These are phyloP conservation scores for Bos javanicus DNA, from an alignment of 2,113 vertebrate genomes.

Conservation along the genomic window DNA sequence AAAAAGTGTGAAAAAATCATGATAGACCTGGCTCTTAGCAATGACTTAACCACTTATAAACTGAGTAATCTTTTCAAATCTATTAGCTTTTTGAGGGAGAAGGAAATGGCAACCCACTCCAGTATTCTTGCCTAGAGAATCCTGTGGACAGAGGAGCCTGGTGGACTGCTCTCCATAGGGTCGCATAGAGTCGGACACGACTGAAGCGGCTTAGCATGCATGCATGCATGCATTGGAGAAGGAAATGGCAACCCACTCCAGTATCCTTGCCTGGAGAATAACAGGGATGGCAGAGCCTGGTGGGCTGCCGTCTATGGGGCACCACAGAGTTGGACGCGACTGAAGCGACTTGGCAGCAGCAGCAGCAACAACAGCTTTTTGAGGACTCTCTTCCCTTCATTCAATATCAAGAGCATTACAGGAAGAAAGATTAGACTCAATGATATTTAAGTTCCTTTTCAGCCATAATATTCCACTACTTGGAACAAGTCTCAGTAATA, in stretches of 20 bases:
- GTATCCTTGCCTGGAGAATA: background rate
- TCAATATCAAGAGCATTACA: background rate
- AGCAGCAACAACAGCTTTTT: background rate
- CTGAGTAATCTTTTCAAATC: background rate
- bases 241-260: background rate
- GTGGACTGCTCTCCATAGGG: background rate
- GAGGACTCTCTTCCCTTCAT: background rate
- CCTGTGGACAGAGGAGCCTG: background rate
- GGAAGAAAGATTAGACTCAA: background rate
- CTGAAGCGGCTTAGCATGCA: background rate
- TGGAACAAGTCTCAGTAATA: background rate
- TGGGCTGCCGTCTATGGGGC: background rate
- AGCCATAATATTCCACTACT: background rate
- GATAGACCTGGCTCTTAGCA: background rate
- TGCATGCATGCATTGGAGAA: background rate
- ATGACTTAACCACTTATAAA: background rate
- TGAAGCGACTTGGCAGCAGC: background rate
- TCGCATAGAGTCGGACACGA: fast-evolving
- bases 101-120: background rate
- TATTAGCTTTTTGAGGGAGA: background rate
- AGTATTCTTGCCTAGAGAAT: background rate
- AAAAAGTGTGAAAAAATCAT: background rate
- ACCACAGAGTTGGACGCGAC: background rate
- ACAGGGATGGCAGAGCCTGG: fast-evolving
- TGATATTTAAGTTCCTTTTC: background rate